phyloP scores from a whole-genome alignment of 2,797 vertebrate species.

The Aythya fuligula region DNA sequence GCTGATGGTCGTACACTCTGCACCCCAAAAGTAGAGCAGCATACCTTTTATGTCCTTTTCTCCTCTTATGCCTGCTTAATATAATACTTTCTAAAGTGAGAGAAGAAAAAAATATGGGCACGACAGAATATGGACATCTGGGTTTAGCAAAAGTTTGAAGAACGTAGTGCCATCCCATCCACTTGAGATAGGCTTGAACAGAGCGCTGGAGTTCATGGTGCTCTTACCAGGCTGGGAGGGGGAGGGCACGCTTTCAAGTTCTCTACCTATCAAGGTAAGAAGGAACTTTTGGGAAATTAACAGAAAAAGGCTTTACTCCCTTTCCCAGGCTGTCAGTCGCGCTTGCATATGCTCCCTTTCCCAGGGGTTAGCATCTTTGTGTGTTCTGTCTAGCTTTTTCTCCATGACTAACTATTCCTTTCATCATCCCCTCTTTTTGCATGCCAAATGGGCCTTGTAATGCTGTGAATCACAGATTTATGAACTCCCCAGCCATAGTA shows the following conservation, averaged over 20 bases:
- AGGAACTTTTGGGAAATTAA: not conserved
- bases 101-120: not conserved
- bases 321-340: not conserved
- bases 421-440: conserved; percentile 53
- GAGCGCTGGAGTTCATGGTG: not conserved
- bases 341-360: conserved; percentile 5
- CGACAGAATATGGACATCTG: not conserved
- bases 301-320: not conserved
- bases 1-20: not conserved
- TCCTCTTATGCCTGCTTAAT: not conserved
- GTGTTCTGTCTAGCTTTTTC: conserved; percentile 39
- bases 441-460: conserved; percentile 47
- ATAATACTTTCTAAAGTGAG: not conserved
- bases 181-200: not conserved
- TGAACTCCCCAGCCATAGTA: conserved; percentile 45
- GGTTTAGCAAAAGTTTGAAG: not conserved
- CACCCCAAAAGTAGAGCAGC: not conserved
- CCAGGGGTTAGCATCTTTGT: conserved; percentile 6
- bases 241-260: not conserved
- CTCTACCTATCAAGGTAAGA: not conserved
- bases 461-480: conserved; percentile 59
- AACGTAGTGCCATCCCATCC: not conserved
- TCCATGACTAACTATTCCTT: conserved; percentile 59
- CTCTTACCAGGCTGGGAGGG: not conserved
- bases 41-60: not conserved